A percentile compares a stretch with the other conserved stretches of the same genome.
phyloP scores from a whole-genome alignment of 2,888 invertebrate species.

The Helobdella robusta region DNA sequence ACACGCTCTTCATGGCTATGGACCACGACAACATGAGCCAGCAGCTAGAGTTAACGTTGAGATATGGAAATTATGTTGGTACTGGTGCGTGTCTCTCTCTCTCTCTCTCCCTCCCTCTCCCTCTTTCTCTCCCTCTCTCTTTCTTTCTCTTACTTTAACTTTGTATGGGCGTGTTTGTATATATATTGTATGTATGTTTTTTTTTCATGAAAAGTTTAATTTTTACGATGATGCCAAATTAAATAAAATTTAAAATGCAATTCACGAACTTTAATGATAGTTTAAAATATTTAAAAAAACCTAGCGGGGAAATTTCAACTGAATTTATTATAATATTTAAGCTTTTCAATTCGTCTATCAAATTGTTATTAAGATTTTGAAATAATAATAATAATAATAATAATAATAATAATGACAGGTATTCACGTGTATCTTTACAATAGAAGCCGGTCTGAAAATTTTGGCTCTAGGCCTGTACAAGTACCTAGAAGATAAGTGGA shows the following conservation, averaged over 20 bases:
- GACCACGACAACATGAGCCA: slow-evolving; percentile 82
- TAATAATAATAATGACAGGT: slow-evolving; percentile 57
- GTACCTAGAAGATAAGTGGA: slow-evolving; percentile 98
- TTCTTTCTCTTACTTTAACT: no score
- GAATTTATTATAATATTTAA: no score
- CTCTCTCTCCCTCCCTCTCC: not conserved
- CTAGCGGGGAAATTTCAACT: no score
- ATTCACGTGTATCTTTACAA: slow-evolving; percentile 91
- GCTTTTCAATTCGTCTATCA: no score
- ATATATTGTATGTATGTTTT: no score
- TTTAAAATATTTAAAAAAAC: no score
- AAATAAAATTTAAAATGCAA: no score
- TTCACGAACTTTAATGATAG: not conserved
- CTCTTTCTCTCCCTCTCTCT: not conserved
- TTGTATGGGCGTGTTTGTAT: no score
- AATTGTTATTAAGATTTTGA: not conserved
- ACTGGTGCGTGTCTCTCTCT: not conserved
- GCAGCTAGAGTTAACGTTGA: slow-evolving; percentile 68
- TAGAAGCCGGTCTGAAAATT: slow-evolving; percentile 85
- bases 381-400: not conserved
- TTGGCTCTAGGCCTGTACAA: slow-evolving; percentile 92
- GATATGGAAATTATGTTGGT: slow-evolving; percentile 81
- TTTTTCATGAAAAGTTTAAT: no score
- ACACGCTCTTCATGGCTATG: slow-evolving; percentile 92
- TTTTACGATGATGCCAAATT: no score